Evolutionary conservation across 2,113 vertebrate genomes (phyloP), one percentile per base, ranked within the genome.

Genomic region (Furnarius figulus): DNA sequence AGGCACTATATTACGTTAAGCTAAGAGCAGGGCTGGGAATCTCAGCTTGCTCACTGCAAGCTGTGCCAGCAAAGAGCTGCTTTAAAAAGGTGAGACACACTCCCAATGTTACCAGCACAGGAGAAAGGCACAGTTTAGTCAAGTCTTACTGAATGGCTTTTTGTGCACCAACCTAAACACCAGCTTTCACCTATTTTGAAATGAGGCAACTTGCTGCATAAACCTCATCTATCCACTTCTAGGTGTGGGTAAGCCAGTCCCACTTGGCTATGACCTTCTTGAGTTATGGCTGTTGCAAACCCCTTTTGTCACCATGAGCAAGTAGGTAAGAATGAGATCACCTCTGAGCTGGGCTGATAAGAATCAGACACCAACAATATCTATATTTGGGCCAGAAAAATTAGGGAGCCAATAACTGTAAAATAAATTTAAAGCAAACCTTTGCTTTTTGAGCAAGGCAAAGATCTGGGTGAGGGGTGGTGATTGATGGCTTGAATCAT

Each of bases 381-480:
- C 49, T 74, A 0, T 40, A 77, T 81, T 35, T 71, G 35, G 35
- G 16, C 11, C 55, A 61, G 49, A 76, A 81, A 20, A 59, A n/a
- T 14, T 37, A 75, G 62, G 24, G 12, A 82, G 22, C 6, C 27
- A 74, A 35, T 31, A 67, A 35, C 1, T 39, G 53, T 33, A 37
- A 68, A 61, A 68, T 42, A 62, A 81, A 74, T 10, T 14, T 35
- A 47, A 82, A 89, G 10, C 3, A 40, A 91, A 63, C 2, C 37
- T 89, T 37, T 52, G 11, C 33, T 68, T 88, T 63, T 80, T 82
- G 73, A 82, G 30, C 12, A 35, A 44, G 24, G 5, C 27, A 30
- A 63, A 67, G 39, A 6, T 68, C 37, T 0, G 0, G 8, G 12
- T 20, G 52, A 2, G 3, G 11, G 12, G 5, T 25, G 23, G 18